Conservation (phyloP, 1,140 invertebrate genomes). For the Melipona quadrifasciata region DNA sequence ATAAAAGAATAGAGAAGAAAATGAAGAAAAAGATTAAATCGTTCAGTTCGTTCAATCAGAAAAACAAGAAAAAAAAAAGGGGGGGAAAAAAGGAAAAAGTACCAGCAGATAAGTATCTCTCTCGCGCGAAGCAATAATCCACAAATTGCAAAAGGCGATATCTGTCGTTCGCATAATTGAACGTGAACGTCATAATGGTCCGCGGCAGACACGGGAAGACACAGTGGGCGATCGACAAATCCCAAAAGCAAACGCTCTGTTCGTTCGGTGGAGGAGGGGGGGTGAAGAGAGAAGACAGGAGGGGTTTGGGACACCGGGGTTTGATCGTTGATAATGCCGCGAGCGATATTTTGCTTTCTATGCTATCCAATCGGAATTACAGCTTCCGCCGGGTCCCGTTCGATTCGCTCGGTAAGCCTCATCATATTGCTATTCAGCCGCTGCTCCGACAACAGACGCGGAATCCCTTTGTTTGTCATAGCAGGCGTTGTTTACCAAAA, state of each 20-base stretch:
- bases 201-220: not conserved
- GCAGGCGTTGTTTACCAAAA: constrained; percentile 45
- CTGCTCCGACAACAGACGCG: constrained; percentile 33
- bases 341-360: constrained; percentile 27
- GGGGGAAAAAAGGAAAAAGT: not conserved
- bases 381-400: not conserved
- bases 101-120: not conserved
- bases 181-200: not conserved
- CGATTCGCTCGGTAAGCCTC: constrained; percentile 39
- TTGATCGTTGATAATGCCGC: not conserved
- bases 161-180: not conserved
- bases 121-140: no score
- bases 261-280: not conserved
- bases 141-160: not conserved
- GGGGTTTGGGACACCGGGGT: not conserved
- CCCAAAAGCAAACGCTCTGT: not conserved
- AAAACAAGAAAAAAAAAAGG: not conserved
- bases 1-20: no score
- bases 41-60: not conserved
- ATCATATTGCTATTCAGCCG: constrained; percentile 51
- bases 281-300: no score
- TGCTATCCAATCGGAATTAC: constrained; percentile 9
- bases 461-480: constrained; percentile 40
- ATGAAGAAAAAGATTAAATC: no score
- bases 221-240: not conserved